A percentile compares a stretch with the other conserved stretches of the same genome.
Conservation (phyloP, 2,113 vertebrate species). For the Brienomyrus longianalis region DNA sequence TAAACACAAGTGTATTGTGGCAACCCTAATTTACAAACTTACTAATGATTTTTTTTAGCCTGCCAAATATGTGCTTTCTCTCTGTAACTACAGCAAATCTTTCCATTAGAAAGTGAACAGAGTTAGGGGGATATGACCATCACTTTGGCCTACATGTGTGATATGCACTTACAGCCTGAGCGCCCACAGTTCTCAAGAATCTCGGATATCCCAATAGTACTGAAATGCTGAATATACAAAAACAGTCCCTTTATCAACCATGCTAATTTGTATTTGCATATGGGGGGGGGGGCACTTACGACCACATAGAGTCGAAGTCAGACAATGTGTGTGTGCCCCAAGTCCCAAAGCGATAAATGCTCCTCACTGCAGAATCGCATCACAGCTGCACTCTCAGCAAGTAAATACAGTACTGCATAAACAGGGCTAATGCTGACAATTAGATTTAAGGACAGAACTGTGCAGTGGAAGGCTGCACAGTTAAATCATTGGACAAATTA, state of each 20-base stretch:
- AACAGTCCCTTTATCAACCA: background rate
- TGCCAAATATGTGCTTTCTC: background rate
- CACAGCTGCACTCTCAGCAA: background rate
- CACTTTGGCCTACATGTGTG: background rate
- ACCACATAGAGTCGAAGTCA: background rate
- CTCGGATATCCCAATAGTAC: background rate
- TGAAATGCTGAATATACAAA: background rate
- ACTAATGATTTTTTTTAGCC: background rate
- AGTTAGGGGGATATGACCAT: background rate
- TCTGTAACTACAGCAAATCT: background rate
- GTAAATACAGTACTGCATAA: constrained; percentile 12
- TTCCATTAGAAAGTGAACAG: background rate
- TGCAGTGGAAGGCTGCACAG: background rate
- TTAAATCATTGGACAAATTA: constrained; percentile 11
- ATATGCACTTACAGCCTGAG: background rate
- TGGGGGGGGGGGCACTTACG: background rate
- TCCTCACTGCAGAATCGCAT: background rate
- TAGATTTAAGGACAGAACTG: constrained; percentile 1
- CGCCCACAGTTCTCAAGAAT: background rate
- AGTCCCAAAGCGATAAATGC: background rate
- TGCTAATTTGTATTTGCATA: background rate
- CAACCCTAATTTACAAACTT: background rate
- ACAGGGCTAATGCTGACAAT: constrained; percentile 13
- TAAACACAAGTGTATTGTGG: background rate
- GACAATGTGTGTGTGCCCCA: background rate